These are phyloP conservation scores for Morpho achilles DNA, from an alignment of 2,888 invertebrate genomes.

Conservation along the genomic window DNA sequence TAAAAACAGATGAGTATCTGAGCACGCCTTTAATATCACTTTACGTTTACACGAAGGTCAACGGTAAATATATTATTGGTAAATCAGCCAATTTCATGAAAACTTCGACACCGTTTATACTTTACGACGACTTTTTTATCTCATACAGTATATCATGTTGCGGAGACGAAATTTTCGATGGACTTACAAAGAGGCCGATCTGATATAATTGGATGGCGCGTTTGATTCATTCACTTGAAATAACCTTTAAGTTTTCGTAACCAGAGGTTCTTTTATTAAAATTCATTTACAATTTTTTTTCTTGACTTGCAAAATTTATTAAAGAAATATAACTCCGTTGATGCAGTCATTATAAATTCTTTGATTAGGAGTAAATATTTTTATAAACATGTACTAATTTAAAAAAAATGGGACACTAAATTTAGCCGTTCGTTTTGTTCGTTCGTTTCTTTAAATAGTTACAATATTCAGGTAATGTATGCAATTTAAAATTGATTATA, in stretches of 20 bases:
- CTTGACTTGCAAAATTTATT: too few relatives aligned
- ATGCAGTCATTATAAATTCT: too few relatives aligned
- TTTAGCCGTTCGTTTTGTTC: too few relatives aligned
- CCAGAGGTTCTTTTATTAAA: slow-evolving; percentile 8
- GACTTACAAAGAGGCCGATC: slow-evolving; percentile 13
- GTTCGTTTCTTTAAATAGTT: too few relatives aligned
- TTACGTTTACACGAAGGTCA: slow-evolving; percentile 52
- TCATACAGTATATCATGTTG: slow-evolving; percentile 21
- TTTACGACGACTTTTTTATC: slow-evolving; percentile 21
- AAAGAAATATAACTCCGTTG: too few relatives aligned
- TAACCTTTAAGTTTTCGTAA: slow-evolving; percentile 3
- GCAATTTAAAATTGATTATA: too few relatives aligned
- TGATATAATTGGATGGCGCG: slow-evolving; percentile 20
- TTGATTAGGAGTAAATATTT: too few relatives aligned
- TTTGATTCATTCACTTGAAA: slow-evolving; percentile 14
- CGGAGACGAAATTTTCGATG: slow-evolving; percentile 11
- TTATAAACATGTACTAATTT: too few relatives aligned
- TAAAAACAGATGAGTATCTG: background rate
- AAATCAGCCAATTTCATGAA: slow-evolving; percentile 42
- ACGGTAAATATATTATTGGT: slow-evolving; percentile 33
- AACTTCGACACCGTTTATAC: slow-evolving; percentile 27
- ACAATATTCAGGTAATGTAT: too few relatives aligned
- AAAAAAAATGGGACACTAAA: too few relatives aligned
- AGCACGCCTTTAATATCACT: slow-evolving; percentile 28
- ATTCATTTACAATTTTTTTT: background rate